phyloP scores from a whole-genome alignment of 2,888 invertebrate genomes.

The Acronicta aceris region DNA sequence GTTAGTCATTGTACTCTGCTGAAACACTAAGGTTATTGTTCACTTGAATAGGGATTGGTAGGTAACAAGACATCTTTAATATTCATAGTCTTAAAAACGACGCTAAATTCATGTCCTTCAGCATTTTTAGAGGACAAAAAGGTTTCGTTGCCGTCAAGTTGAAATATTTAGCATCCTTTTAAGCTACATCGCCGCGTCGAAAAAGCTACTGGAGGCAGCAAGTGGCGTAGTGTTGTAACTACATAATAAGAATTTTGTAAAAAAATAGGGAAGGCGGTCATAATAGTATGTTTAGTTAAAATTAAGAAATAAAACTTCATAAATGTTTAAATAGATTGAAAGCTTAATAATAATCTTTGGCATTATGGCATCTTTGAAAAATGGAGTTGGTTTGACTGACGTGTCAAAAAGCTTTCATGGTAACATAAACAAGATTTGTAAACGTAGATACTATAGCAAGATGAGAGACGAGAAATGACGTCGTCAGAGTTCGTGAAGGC shows the following conservation, averaged over 20 bases:
- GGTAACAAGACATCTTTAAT: constrained; percentile 12
- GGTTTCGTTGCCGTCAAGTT: constrained; percentile 12
- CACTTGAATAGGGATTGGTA: neutral
- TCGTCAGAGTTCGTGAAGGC: constrained; percentile 82
- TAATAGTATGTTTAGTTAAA: neutral
- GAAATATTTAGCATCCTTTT: constrained; percentile 37
- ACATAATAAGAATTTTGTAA: neutral
- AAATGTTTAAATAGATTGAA: neutral
- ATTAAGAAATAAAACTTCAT: too few relatives aligned
- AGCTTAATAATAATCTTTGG: too few relatives aligned
- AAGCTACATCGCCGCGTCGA: constrained; percentile 11
- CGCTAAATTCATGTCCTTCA: constrained; percentile 22
- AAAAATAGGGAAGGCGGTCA: neutral
- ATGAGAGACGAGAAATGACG: constrained; percentile 20
- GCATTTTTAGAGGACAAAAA: constrained; percentile 18
- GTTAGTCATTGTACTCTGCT: neutral
- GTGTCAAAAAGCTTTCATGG: constrained; percentile 34
- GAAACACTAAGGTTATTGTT: constrained; percentile 4
- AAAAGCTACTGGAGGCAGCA: constrained; percentile 9
- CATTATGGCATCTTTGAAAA: too few relatives aligned
- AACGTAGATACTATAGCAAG: constrained; percentile 4
- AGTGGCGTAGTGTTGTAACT: neutral
- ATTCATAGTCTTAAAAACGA: constrained; percentile 25
- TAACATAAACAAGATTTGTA: constrained; percentile 18
- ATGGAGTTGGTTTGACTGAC: constrained; percentile 5